Conservation (phyloP, 2,113 vertebrate species). For the Podilymbus podiceps region DNA sequence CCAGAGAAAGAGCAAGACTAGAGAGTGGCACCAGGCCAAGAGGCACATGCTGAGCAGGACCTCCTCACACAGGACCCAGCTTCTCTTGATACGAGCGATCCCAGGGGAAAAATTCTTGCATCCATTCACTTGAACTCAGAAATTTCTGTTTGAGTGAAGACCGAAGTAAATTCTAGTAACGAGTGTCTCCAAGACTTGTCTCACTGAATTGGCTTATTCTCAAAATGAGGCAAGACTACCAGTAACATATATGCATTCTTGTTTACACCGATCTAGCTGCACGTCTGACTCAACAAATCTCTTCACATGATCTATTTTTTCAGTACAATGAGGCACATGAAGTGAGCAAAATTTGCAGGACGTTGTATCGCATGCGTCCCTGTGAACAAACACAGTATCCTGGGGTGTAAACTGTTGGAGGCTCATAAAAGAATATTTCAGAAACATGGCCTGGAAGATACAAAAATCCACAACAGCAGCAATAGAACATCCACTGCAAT, state of each 20-base stretch:
- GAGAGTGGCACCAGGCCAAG: background rate
- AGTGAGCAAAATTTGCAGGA: background rate
- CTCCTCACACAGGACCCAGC: background rate
- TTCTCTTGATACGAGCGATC: background rate
- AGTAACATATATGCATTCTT: background rate
- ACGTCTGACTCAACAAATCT: background rate
- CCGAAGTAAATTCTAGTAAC: background rate
- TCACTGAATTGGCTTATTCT: background rate
- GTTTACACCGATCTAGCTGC: background rate
- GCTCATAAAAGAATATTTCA: background rate
- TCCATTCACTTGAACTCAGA: background rate
- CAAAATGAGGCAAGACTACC: background rate
- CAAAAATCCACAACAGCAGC: background rate
- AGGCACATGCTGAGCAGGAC: background rate
- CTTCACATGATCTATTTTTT: background rate
- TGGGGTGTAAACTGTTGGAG: background rate
- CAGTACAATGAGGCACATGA: background rate
- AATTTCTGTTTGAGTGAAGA: background rate
- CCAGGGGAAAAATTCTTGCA: background rate
- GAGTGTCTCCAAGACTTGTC: background rate
- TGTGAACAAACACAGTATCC: background rate
- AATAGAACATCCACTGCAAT: background rate
- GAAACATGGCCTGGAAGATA: background rate
- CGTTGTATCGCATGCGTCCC: background rate
- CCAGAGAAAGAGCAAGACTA: background rate